Percentiles rank a stretch among this genome's conserved stretches.
Conservation (phyloP, 2,113 vertebrate genomes). For the Poicephalus gulielmi region DNA sequence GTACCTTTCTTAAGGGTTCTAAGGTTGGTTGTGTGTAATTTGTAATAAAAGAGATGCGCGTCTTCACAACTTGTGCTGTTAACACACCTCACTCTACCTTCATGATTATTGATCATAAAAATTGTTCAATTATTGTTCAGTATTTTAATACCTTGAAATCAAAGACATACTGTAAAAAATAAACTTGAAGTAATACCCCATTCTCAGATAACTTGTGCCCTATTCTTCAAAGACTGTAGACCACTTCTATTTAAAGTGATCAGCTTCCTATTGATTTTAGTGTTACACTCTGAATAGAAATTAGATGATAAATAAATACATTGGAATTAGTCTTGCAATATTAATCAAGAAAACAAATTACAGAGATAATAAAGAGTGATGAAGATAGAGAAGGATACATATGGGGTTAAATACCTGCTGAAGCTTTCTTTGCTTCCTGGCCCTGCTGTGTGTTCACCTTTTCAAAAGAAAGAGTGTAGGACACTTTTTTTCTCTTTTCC, state of each 20-base stretch:
- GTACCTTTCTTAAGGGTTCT: background rate
- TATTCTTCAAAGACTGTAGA: background rate
- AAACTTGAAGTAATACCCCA: background rate
- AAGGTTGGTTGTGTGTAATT: background rate
- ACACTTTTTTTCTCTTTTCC: background rate
- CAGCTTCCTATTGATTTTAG: background rate
- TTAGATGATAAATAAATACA: background rate
- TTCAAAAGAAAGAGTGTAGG: background rate
- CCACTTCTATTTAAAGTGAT: background rate
- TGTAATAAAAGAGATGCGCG: background rate
- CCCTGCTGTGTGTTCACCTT: background rate
- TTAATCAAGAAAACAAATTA: background rate
- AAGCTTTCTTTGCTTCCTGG: background rate
- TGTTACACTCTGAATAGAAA: background rate
- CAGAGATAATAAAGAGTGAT: background rate
- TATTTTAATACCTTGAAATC: background rate
- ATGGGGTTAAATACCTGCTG: background rate
- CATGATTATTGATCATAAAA: background rate
- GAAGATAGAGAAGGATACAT: background rate
- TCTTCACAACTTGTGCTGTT: background rate
- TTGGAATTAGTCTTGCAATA: background rate
- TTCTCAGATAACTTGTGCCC: background rate
- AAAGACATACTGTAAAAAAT: background rate
- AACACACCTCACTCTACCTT: background rate
- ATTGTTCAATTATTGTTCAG: background rate